Conservation (phyloP, 2,888 invertebrate species). For the Apantesis nais region DNA sequence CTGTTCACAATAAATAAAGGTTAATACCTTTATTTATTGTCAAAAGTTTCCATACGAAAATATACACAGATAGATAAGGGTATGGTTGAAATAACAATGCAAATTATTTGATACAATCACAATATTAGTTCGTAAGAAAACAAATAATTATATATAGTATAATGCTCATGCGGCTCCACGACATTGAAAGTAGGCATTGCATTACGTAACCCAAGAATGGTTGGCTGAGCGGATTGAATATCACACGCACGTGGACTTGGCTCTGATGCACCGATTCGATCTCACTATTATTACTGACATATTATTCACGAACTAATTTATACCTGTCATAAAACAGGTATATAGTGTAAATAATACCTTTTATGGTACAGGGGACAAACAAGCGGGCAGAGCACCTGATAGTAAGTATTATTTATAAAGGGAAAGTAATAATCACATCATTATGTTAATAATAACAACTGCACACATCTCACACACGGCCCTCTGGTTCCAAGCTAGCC, state of each 20-base stretch:
- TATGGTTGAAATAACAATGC: not conserved
- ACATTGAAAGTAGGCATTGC: slow-evolving; percentile 82
- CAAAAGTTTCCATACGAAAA: not conserved
- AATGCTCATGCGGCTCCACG: slow-evolving; percentile 53
- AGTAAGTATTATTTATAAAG: too few relatives aligned
- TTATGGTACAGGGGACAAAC: not conserved
- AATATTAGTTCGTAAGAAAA: slow-evolving; percentile 40
- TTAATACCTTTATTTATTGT: not conserved
- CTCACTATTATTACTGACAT: slow-evolving; percentile 9
- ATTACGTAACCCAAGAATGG: slow-evolving; percentile 81
- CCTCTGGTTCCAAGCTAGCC: too few relatives aligned
- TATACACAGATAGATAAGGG: not conserved
- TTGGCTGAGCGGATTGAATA: slow-evolving; percentile 72
- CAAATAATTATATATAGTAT: slow-evolving; percentile 34
- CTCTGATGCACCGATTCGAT: slow-evolving; percentile 36
- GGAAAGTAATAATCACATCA: too few relatives aligned
- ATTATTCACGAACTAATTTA: slow-evolving; percentile 5
- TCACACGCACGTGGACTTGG: slow-evolving; percentile 74
- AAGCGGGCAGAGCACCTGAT: too few relatives aligned
- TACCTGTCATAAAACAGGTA: not conserved
- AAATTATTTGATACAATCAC: not conserved
- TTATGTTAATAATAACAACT: too few relatives aligned
- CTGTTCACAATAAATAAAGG: not conserved
- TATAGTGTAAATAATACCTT: not conserved
- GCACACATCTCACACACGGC: too few relatives aligned